These are phyloP conservation scores for Dermatophagoides farinae DNA, from an alignment of 1,140 invertebrate genomes.

Conservation along the genomic window DNA sequence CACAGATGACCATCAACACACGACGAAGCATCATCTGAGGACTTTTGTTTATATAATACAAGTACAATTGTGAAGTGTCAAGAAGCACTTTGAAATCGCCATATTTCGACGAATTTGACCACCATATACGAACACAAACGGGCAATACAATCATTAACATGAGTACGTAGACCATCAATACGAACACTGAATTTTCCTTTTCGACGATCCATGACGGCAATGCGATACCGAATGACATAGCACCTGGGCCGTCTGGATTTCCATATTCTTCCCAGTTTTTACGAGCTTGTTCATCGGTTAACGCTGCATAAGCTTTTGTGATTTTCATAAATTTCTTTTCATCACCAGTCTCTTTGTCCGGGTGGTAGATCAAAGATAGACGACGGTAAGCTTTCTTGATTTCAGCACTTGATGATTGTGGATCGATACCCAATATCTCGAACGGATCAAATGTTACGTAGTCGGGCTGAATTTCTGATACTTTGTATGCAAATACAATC, in stretches of 20 bases:
- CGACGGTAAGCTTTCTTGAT: conserved; percentile 91
- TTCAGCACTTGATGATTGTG: conserved; percentile 56
- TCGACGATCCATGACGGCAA: conserved; percentile 99
- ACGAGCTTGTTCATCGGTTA: conserved; percentile 82
- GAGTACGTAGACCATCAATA: conserved; percentile 78
- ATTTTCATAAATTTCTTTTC: conserved; percentile 92
- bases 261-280: conserved; percentile 98
- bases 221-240: conserved; percentile 96
- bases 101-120: conserved; percentile 87
- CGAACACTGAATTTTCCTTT: conserved; percentile 90
- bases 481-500: conserved; percentile 73
- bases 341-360: conserved; percentile 91
- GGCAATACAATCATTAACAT: conserved; percentile 95
- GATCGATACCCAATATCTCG: conserved; percentile 72
- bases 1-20: conserved; percentile 84
- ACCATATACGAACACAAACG: conserved; percentile 85
- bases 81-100: conserved; percentile 53
- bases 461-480: conserved; percentile 90
- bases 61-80: conserved; percentile 86
- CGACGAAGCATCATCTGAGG: conserved; percentile 78
- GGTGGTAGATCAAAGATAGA: conserved; percentile 79
- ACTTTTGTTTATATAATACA: conserved; percentile 84
- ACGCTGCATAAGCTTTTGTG: conserved; percentile 67
- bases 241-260: conserved; percentile 96
- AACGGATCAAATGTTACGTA: conserved; percentile 97